Evolutionary conservation across 2,797 vertebrate genomes (phyloP).

Genomic region (Arrhamphus sclerolepis): DNA sequence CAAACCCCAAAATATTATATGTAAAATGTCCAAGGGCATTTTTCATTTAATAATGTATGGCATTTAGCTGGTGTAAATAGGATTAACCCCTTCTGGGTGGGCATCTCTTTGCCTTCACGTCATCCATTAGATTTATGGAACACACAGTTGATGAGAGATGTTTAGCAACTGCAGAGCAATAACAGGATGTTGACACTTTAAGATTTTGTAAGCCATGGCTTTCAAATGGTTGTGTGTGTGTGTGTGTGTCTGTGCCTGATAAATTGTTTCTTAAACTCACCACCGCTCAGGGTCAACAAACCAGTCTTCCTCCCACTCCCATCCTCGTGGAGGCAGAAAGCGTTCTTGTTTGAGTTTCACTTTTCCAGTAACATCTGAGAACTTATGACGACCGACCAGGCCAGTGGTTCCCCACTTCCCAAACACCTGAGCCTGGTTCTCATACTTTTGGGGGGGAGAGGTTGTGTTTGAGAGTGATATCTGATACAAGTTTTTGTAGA

Average conservation of each 20-base stretch:
- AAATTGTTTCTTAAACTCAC: slow-evolving; percentile 64
- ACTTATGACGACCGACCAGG: slow-evolving; percentile 91
- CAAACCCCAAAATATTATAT: too few relatives aligned
- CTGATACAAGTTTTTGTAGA: not conserved
- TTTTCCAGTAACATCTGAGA: slow-evolving; percentile 95
- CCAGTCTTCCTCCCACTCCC: slow-evolving; percentile 97
- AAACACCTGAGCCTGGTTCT: slow-evolving; percentile 94
- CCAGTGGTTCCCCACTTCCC: slow-evolving; percentile 97
- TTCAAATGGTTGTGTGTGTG: not conserved
- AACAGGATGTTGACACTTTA: slow-evolving; percentile 37
- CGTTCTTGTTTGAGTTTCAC: slow-evolving; percentile 95
- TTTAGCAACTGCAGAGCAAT: slow-evolving; percentile 10
- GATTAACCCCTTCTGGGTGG: not conserved
- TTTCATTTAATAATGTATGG: too few relatives aligned
- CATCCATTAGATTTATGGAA: not conserved
- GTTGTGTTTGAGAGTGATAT: not conserved
- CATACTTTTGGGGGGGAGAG: slow-evolving; percentile 82
- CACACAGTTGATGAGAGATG: not conserved
- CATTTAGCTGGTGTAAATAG: too few relatives aligned
- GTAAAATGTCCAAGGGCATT: too few relatives aligned
- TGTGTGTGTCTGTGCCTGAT: not conserved
- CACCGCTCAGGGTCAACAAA: slow-evolving; percentile 90
- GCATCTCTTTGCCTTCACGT: not conserved
- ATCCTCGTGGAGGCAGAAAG: slow-evolving; percentile 92
- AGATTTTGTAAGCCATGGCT: slow-evolving; percentile 1